Evolutionary conservation across 2,797 vertebrate genomes (phyloP), one percentile per base, ranked within the genome.

Genomic region (Chromis chromis): DNA sequence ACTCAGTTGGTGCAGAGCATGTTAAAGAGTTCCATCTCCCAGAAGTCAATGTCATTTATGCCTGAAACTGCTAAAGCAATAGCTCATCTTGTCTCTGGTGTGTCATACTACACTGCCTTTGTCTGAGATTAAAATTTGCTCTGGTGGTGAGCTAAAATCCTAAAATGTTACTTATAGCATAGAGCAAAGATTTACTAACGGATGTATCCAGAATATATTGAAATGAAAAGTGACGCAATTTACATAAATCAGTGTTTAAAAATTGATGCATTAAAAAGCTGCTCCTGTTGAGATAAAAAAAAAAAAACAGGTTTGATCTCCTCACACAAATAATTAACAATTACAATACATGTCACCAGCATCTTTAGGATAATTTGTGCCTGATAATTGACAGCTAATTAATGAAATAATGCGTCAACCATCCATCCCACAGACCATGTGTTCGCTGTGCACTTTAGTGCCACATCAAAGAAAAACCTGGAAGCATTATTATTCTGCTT

Each of bases 1-100:
- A 94, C 91, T 95, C 93, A 93, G 89, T 86, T 89, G 93, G 93
- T 94, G 93, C 94, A 91, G 94, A 95, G 93, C 91, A 94, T 93
- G 94, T 91, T 93, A 93, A 93, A 94, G 90, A 92, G 86, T 92
- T 92, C 84, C 87, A 91, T 93, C 88, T 93, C 90, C 89, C 85
- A 86, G 89, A 93, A 93, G 93, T 90, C 92, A 92, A 93, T 93
- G 93, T 93, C 92, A 92, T 94, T 94, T 92, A 91, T 92, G 93
- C 84, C 88, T 90, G 86, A 91, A 90, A 90, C 87, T 83, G 88
- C 90, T 86, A 90, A 91, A 87, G 92, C 91, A 87, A 92, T 92
- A 91, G 88, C 92, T 94, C 90, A 92, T 92, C 89, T 86, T 88
- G 89, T 92, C 91, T 93, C 84, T 73, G 81, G 89, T 89, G 83